A percentile compares a stretch with the other conserved stretches of the same genome.
Conservation (phyloP, 2,797 vertebrate genomes). For the Distichodus sexfasciatus region DNA sequence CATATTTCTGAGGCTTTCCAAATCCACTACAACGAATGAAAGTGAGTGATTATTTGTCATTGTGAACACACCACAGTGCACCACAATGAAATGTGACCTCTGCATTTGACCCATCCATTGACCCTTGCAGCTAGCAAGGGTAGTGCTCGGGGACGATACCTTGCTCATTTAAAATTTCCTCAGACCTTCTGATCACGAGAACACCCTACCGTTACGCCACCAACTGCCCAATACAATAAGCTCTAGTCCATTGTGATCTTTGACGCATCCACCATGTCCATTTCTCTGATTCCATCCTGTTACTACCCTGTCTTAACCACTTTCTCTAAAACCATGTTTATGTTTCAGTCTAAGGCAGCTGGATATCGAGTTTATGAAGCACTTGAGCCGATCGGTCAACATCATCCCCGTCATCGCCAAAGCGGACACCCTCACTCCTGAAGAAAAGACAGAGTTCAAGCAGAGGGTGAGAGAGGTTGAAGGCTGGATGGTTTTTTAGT, state of each 20-base stretch:
- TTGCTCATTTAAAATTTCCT: too few relatives aligned
- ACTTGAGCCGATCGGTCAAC: conserved; percentile 93
- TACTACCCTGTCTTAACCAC: conserved; percentile 8
- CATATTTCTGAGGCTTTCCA: too few relatives aligned
- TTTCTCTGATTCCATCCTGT: neutral
- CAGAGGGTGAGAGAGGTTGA: conserved; percentile 65
- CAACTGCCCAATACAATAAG: neutral
- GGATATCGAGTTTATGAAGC: conserved; percentile 96
- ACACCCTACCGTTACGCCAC: too few relatives aligned
- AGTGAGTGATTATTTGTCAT: too few relatives aligned
- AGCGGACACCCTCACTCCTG: conserved; percentile 92
- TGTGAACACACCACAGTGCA: too few relatives aligned
- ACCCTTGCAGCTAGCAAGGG: too few relatives aligned
- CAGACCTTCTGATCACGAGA: too few relatives aligned
- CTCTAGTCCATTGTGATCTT: neutral
- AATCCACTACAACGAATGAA: too few relatives aligned
- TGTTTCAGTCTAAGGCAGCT: conserved; percentile 79
- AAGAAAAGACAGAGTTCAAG: conserved; percentile 82
- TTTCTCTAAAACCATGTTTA: neutral
- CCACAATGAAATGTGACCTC: too few relatives aligned
- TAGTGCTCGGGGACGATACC: too few relatives aligned
- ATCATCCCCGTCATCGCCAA: conserved; percentile 96
- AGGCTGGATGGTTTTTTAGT: neutral
- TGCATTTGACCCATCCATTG: too few relatives aligned
- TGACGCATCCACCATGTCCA: neutral